These are phyloP conservation scores for Electrona antarctica DNA, from an alignment of 2,113 vertebrate genomes.

Conservation along the genomic window DNA sequence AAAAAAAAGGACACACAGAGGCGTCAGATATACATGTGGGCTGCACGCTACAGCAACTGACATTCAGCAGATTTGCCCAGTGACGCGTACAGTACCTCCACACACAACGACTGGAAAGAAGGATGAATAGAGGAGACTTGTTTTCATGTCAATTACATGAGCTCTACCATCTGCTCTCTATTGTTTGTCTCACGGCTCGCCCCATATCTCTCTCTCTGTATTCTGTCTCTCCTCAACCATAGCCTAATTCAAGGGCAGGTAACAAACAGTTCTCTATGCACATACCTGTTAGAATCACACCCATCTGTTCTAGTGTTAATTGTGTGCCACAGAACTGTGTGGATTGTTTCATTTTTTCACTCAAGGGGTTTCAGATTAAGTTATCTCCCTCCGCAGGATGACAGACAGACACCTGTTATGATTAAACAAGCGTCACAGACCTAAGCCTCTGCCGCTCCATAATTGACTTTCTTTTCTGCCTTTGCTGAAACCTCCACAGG, in stretches of 20 bases:
- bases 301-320: conserved; percentile 65
- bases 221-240: too few relatives aligned
- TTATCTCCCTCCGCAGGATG: conserved; percentile 54
- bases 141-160: conserved; percentile 61
- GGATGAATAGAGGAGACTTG: conserved; percentile 26
- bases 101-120: conserved; percentile 43
- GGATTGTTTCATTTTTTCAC: conserved; percentile 51
- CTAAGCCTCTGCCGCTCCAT: conserved; percentile 4
- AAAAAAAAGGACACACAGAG: neutral
- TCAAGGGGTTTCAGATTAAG: conserved; percentile 63
- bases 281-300: conserved; percentile 32
- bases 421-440: conserved; percentile 34
- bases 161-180: neutral
- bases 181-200: too few relatives aligned
- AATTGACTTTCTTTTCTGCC: too few relatives aligned
- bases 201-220: too few relatives aligned
- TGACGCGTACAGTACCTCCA: conserved; percentile 28
- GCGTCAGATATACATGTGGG: conserved; percentile 22
- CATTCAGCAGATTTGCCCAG: conserved; percentile 63
- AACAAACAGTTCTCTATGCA: too few relatives aligned
- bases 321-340: conserved; percentile 47
- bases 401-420: conserved; percentile 42
- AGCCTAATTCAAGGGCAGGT: too few relatives aligned
- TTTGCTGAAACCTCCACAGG: too few relatives aligned
- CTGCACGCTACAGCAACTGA: conserved; percentile 41